These are phyloP conservation scores for Stichodactyla helianthus DNA, from an alignment of 64 coral and sea anemone species.

Conservation along the genomic window DNA sequence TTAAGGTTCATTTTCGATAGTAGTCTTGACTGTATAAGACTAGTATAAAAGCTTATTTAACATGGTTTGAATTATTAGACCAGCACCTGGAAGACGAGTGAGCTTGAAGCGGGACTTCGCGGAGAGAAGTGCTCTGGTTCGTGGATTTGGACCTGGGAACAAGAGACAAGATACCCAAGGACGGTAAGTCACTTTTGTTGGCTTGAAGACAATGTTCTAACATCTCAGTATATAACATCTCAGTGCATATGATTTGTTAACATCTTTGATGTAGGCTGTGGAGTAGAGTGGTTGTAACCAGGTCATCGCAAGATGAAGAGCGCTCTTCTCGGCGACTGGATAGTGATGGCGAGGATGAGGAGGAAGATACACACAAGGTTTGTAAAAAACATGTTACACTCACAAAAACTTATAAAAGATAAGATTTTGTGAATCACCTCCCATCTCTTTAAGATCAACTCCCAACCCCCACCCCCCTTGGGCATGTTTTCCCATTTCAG, in stretches of 20 bases:
- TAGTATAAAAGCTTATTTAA: too few species aligned
- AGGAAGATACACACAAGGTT: slow-evolving; percentile 91
- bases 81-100: slow-evolving; percentile 65
- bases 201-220: too few species aligned
- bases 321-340: slow-evolving; percentile 84
- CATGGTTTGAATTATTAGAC: slow-evolving; percentile 8
- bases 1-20: too few species aligned
- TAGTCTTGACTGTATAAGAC: too few species aligned
- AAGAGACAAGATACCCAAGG: slow-evolving; percentile 79
- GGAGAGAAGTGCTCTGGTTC: slow-evolving; percentile 46
- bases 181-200: slow-evolving; percentile 30
- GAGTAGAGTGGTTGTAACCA: slow-evolving; percentile 72
- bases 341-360: slow-evolving; percentile 99
- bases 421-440: background rate
- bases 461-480: too few species aligned
- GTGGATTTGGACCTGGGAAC: slow-evolving; percentile 53
- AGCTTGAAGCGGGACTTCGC: slow-evolving; percentile 72
- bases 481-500: too few species aligned
- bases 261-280: slow-evolving; percentile 57
- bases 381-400: background rate
- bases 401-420: background rate
- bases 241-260: background rate
- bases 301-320: slow-evolving; percentile 61
- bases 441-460: too few species aligned
- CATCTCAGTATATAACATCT: too few species aligned